Evolutionary conservation across 2,888 invertebrate genomes (phyloP).

Genomic region (Scaptomyza reducta): DNA sequence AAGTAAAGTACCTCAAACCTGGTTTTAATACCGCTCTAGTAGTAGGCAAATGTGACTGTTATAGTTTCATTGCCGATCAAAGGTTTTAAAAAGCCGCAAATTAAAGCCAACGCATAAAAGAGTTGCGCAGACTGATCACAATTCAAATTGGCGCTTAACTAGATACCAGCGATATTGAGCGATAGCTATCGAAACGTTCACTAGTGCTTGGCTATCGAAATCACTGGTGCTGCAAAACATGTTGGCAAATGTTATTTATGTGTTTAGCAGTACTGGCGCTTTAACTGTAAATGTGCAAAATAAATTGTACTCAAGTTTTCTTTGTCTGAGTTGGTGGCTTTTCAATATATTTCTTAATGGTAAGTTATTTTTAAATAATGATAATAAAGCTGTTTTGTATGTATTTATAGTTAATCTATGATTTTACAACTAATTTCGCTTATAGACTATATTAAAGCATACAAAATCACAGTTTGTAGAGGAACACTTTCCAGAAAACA

Average conservation of each 20-base stretch:
- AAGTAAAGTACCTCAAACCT: slow-evolving; percentile 34
- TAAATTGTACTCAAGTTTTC: not conserved
- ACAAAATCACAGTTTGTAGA: slow-evolving; percentile 56
- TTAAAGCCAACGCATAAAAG: too few relatives aligned
- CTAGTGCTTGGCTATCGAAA: slow-evolving; percentile 23
- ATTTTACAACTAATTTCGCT: slow-evolving; percentile 32
- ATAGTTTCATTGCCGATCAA: not conserved
- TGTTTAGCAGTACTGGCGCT: slow-evolving; percentile 32
- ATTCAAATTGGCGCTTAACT: slow-evolving; percentile 23
- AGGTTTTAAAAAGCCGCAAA: not conserved
- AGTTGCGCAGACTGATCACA: not conserved
- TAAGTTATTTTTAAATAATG: slow-evolving; percentile 8
- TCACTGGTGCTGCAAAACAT: too few relatives aligned
- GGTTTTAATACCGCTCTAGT: slow-evolving; percentile 11
- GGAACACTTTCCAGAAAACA: slow-evolving; percentile 31
- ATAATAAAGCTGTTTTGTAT: slow-evolving; percentile 24
- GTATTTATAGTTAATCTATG: not conserved
- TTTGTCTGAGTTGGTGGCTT: slow-evolving; percentile 21
- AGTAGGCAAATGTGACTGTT: not conserved
- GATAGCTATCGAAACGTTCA: slow-evolving; percentile 21
- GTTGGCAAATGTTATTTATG: not conserved
- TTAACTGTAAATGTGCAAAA: slow-evolving; percentile 1
- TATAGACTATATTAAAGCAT: slow-evolving; percentile 28
- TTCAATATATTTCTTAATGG: slow-evolving; percentile 32
- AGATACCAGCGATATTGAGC: slow-evolving; percentile 1